Evolutionary conservation across 1,140 invertebrate species (phyloP).

Genomic region (Platorchestia sp.): DNA sequence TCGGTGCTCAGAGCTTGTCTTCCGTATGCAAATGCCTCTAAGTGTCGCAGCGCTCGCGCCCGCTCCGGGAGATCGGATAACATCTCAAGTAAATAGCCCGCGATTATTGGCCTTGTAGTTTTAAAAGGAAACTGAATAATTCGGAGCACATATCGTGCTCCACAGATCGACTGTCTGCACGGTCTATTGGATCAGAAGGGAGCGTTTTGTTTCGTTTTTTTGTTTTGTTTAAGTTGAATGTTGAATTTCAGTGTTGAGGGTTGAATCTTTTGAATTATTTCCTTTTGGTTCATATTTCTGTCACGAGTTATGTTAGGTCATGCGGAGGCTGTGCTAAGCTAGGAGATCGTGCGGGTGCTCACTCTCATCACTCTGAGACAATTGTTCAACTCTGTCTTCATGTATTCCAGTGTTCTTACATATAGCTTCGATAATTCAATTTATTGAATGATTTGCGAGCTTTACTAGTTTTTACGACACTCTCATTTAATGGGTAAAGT

Average conservation of each 20-base stretch:
- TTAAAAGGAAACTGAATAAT: background rate
- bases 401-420: too few relatives aligned
- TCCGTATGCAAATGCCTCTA: background rate
- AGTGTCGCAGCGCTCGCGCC: background rate
- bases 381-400: too few relatives aligned
- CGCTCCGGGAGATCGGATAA: background rate
- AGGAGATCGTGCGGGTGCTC: too few relatives aligned
- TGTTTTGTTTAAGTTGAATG: background rate
- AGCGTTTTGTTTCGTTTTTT: background rate
- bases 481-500: too few relatives aligned
- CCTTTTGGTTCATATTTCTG: background rate
- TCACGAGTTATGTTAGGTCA: too few relatives aligned
- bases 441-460: too few relatives aligned
- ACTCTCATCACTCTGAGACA: too few relatives aligned
- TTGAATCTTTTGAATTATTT: background rate
- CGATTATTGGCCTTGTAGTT: background rate
- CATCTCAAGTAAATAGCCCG: background rate
- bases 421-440: too few relatives aligned
- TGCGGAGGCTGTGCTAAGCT: background rate
- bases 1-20: background rate
- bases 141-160: background rate
- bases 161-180: background rate
- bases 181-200: background rate
- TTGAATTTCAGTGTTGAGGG: background rate
- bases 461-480: too few relatives aligned